A percentile compares a stretch with the other conserved stretches of the same genome.
Conservation (phyloP, 2,113 vertebrate genomes). For the Eonycteris spelaea region DNA sequence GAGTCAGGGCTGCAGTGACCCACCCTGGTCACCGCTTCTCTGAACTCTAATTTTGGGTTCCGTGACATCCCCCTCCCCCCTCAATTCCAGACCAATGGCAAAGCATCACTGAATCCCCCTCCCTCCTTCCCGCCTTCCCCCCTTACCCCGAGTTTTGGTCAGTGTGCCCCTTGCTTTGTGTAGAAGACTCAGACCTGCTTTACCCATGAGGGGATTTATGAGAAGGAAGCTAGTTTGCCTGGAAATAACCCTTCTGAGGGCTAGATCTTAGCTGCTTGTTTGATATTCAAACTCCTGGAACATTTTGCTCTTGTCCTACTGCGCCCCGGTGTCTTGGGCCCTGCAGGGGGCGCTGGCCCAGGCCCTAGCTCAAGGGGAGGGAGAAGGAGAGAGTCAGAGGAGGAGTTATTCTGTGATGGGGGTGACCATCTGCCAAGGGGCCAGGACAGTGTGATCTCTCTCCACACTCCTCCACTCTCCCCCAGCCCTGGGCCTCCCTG, state of each 20-base stretch:
- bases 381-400: conserved; percentile 32
- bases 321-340: conserved; percentile 39
- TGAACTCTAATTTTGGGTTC: conserved; percentile 59
- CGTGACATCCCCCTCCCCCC: not conserved
- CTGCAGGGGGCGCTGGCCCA: conserved; percentile 73
- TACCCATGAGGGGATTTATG: conserved; percentile 67
- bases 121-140: not conserved
- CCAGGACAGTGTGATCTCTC: conserved; percentile 49
- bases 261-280: not conserved
- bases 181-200: conserved; percentile 34
- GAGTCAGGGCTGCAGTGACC: conserved; percentile 68
- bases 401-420: conserved; percentile 16
- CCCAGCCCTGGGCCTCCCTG: conserved; percentile 58
- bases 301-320: conserved; percentile 43
- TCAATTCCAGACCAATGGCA: conserved; percentile 45
- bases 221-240: conserved; percentile 54
- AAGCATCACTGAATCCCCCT: not conserved
- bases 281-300: conserved; percentile 56
- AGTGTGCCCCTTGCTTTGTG: conserved; percentile 64
- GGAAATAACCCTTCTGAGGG: not conserved
- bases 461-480: conserved; percentile 35
- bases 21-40: conserved; percentile 48
- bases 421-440: conserved; percentile 41
- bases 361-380: conserved; percentile 62
- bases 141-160: conserved; percentile 37